A percentile compares a stretch with the other conserved stretches of the same genome.
Evolutionary conservation across 2,797 vertebrate species (phyloP).

Genomic region (Tarsius wallacei): DNA sequence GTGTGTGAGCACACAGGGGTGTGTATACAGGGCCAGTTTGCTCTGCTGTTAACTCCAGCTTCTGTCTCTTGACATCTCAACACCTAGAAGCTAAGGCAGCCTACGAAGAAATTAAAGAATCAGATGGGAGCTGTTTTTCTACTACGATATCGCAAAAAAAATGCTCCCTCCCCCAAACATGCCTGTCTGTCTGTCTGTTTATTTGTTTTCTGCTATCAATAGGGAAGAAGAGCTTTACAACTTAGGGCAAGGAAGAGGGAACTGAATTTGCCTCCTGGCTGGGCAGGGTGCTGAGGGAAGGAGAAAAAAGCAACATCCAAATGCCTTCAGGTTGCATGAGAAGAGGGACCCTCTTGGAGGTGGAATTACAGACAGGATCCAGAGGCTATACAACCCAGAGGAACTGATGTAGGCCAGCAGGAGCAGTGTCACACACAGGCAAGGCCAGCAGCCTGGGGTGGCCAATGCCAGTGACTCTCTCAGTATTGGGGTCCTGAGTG

Average conservation of each 20-base stretch:
- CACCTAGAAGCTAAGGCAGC: background rate
- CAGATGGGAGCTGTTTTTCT: background rate
- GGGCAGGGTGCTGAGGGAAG: background rate
- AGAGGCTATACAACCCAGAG: background rate
- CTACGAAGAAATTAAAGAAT: conserved; percentile 32
- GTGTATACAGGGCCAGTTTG: background rate
- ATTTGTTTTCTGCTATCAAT: too few species aligned
- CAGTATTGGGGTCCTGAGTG: background rate
- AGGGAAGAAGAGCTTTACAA: background rate
- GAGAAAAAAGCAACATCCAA: background rate
- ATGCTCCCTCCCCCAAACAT: background rate
- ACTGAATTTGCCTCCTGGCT: background rate
- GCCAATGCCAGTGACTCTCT: background rate
- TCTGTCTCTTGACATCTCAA: background rate
- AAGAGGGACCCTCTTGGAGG: background rate
- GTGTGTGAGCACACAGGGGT: background rate
- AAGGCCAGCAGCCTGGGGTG: background rate
- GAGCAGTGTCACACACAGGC: background rate
- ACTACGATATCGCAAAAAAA: background rate
- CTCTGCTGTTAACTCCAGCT: background rate
- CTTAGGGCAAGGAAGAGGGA: background rate
- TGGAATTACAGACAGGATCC: background rate
- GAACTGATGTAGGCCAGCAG: background rate
- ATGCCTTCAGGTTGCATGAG: background rate
- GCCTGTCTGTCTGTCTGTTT: background rate